Evolutionary conservation across 2,797 vertebrate genomes (phyloP).

Genomic region (Galagoides demidoff): DNA sequence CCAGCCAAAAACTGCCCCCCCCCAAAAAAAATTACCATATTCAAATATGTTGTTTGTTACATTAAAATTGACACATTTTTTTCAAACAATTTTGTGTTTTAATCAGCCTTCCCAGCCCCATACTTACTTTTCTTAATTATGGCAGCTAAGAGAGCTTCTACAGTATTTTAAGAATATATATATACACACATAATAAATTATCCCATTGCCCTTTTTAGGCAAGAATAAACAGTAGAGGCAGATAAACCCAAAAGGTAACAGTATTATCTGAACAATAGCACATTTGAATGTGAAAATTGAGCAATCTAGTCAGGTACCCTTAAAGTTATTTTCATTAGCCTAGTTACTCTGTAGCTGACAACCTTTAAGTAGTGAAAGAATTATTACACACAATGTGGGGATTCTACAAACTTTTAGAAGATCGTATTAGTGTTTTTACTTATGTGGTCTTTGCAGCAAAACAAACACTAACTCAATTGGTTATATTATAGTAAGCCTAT

Average conservation of each 20-base stretch:
- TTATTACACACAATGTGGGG: not conserved
- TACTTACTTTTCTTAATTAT: slow-evolving; percentile 49
- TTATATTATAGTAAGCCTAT: slow-evolving; percentile 58
- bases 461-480: slow-evolving; percentile 26
- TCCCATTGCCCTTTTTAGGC: slow-evolving; percentile 24
- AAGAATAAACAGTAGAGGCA: slow-evolving; percentile 34
- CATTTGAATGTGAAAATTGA: slow-evolving; percentile 45
- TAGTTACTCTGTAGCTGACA: not conserved
- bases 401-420: slow-evolving; percentile 14
- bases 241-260: not conserved
- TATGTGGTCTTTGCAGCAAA: slow-evolving; percentile 62
- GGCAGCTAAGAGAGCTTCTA: slow-evolving; percentile 69
- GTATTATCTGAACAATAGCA: slow-evolving; percentile 28
- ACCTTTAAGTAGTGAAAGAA: slow-evolving; percentile 36
- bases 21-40: not conserved
- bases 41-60: not conserved
- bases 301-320: not conserved
- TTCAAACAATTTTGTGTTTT: slow-evolving; percentile 29
- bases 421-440: not conserved
- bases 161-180: slow-evolving; percentile 17
- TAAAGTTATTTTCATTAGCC: slow-evolving; percentile 46
- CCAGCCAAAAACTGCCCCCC: too few species aligned
- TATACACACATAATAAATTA: not conserved
- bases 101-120: not conserved
- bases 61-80: slow-evolving; percentile 33